Conservation (phyloP, 2,113 vertebrate genomes). For the Danionella cerebrum region DNA sequence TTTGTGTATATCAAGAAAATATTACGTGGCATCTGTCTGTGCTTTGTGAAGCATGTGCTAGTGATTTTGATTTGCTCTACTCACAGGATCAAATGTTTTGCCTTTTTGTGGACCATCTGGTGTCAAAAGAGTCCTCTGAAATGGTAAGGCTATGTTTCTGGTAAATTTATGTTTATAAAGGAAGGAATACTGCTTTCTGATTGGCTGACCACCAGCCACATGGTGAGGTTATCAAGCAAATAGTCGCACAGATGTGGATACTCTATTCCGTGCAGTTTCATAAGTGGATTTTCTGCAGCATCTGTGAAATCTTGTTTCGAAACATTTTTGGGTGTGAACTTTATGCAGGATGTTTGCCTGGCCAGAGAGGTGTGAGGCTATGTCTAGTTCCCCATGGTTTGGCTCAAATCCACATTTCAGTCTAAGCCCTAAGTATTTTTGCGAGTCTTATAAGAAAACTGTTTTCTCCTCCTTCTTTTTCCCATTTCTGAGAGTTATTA, state of each 20-base stretch:
- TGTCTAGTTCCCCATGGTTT: conserved; percentile 1
- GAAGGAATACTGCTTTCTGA: conserved; percentile 16
- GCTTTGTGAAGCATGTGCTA: conserved; percentile 52
- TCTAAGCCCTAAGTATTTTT: no score
- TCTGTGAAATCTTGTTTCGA: conserved; percentile 30
- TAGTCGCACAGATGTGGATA: conserved; percentile 12
- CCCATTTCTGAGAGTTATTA: no score
- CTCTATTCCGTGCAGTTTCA: conserved; percentile 15
- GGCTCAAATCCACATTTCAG: conserved; percentile 50
- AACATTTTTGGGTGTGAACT: conserved; percentile 35
- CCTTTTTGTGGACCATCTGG: conserved; percentile 31
- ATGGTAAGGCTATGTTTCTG: conserved; percentile 44
- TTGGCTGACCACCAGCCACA: conserved; percentile 35
- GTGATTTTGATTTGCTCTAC: conserved; percentile 55
- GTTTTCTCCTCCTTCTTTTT: no score
- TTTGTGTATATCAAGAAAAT: conserved; percentile 43
- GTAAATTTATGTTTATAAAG: conserved; percentile 39
- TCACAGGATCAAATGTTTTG: conserved; percentile 47
- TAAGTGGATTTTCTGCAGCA: conserved; percentile 34
- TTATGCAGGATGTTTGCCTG: conserved; percentile 20
- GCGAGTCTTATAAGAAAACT: no score
- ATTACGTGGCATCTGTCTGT: conserved; percentile 34
- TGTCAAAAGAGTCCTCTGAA: conserved; percentile 40
- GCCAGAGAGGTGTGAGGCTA: conserved; percentile 7
- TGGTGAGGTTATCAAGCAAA: conserved; percentile 41